These are phyloP conservation scores for Drosophila elegans DNA, from an alignment of 1,140 invertebrate genomes.

Conservation along the genomic window DNA sequence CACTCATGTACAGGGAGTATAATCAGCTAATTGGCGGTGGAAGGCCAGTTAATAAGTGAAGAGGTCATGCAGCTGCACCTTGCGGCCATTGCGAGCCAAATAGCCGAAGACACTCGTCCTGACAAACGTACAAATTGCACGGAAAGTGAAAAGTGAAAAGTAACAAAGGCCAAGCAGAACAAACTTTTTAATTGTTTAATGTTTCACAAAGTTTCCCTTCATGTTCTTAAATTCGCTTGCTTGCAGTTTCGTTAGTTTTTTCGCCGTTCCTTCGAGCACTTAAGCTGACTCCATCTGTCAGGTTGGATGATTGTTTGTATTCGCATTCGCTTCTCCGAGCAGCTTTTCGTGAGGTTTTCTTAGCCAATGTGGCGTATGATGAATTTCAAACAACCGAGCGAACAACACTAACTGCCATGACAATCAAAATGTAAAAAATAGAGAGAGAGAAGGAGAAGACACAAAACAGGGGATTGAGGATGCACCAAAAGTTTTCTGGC, in stretches of 20 bases:
- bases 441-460: neutral
- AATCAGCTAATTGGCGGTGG: conserved; percentile 57
- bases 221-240: conserved; percentile 55
- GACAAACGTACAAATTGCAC: conserved; percentile 23
- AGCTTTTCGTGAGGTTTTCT: conserved; percentile 12
- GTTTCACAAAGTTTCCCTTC: conserved; percentile 64
- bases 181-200: conserved; percentile 81
- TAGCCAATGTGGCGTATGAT: conserved; percentile 59
- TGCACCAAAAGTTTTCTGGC: conserved; percentile 21
- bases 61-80: conserved; percentile 32
- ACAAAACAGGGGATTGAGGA: conserved; percentile 2
- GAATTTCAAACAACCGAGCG: conserved; percentile 52
- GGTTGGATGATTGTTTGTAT: conserved; percentile 31
- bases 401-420: conserved; percentile 30
- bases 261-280: conserved; percentile 20
- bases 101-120: conserved; percentile 25
- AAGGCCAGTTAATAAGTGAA: conserved; percentile 48
- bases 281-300: conserved; percentile 43
- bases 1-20: conserved; percentile 2
- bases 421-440: conserved; percentile 22
- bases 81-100: conserved; percentile 20
- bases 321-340: conserved; percentile 34
- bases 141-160: conserved; percentile 42
- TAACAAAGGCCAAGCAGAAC: conserved; percentile 36
- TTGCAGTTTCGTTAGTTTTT: conserved; percentile 47